Evolutionary conservation across 2,797 vertebrate genomes (phyloP).

Genomic region (Petrocephalus sullivani): DNA sequence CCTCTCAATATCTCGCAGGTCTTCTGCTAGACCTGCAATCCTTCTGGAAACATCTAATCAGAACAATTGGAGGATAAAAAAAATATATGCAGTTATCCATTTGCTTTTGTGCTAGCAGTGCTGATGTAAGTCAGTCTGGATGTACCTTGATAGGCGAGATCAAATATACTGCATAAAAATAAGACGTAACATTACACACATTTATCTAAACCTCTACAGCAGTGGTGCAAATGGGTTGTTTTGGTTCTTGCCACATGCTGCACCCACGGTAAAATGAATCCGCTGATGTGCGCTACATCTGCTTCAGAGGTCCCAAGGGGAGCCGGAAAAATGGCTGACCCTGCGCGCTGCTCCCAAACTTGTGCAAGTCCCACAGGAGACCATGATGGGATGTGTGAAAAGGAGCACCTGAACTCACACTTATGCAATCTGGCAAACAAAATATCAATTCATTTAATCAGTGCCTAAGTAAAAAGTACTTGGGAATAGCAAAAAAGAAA

Average conservation of each 20-base stretch:
- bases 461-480: background rate
- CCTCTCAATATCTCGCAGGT: slow-evolving; percentile 42
- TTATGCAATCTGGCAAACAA: background rate
- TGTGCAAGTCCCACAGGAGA: background rate
- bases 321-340: background rate
- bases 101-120: background rate
- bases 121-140: background rate
- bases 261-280: too few relatives aligned
- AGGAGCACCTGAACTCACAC: background rate
- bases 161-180: background rate
- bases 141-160: background rate
- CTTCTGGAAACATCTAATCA: slow-evolving; percentile 53
- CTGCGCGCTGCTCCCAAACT: background rate
- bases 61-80: slow-evolving; percentile 35
- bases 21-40: slow-evolving; percentile 46
- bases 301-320: background rate
- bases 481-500: background rate
- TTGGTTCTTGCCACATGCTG: too few relatives aligned
- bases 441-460: background rate
- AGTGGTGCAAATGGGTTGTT: too few relatives aligned
- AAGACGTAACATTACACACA: background rate
- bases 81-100: slow-evolving; percentile 6
- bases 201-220: too few relatives aligned
- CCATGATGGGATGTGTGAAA: background rate
- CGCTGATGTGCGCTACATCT: too few relatives aligned